Conservation (phyloP, 1,140 invertebrate species). For the Calosoma granatense region DNA sequence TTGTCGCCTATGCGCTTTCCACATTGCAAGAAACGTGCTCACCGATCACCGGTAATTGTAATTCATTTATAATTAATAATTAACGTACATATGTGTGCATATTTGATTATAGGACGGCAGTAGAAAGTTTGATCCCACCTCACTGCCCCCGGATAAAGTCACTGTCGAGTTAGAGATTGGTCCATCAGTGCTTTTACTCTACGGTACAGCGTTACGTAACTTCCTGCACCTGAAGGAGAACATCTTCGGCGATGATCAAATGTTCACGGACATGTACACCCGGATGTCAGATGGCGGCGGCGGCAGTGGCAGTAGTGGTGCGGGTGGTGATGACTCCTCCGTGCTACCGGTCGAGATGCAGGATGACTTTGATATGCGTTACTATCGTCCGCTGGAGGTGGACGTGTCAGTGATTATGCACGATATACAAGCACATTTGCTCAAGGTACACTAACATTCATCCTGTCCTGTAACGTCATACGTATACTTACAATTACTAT, state of each 20-base stretch:
- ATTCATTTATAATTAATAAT: conserved; percentile 10
- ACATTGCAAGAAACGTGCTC: conserved; percentile 51
- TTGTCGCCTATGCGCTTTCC: conserved; percentile 85
- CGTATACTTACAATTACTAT: not conserved
- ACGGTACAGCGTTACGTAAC: conserved; percentile 80
- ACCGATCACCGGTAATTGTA: conserved; percentile 16
- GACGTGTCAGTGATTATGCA: conserved; percentile 90
- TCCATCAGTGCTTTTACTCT: conserved; percentile 78
- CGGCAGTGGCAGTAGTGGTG: conserved; percentile 21
- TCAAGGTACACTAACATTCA: conserved; percentile 46
- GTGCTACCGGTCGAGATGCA: conserved; percentile 28
- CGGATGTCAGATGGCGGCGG: conserved; percentile 25
- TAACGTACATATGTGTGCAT: conserved; percentile 8
- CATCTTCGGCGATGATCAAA: conserved; percentile 91
- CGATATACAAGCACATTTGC: conserved; percentile 86
- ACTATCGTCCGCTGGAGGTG: conserved; percentile 82
- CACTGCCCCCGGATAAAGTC: conserved; percentile 74
- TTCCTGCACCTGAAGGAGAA: conserved; percentile 91
- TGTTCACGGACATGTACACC: conserved; percentile 81
- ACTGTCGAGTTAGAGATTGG: conserved; percentile 88
- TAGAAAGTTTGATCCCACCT: conserved; percentile 77
- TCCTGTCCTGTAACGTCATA: not conserved
- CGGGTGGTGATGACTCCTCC: conserved; percentile 23
- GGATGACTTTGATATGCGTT: conserved; percentile 67
- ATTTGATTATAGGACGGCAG: conserved; percentile 43